These are phyloP conservation scores for Heloderma charlesbogerti DNA, from an alignment of 2,113 vertebrate genomes.

Conservation along the genomic window DNA sequence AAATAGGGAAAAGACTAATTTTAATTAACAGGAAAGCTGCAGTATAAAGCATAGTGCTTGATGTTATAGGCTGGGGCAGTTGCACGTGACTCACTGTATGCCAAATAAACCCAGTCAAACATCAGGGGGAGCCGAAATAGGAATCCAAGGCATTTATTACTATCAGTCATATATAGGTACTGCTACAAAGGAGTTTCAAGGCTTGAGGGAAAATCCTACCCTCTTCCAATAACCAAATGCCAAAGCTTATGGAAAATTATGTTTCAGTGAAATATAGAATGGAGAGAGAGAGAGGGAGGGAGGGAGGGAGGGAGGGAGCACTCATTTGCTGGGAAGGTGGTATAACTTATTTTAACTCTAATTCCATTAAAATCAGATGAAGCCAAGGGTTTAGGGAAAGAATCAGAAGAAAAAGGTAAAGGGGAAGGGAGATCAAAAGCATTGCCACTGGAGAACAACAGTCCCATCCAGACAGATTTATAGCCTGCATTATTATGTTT, in stretches of 20 bases:
- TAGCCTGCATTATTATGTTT: conserved; percentile 6
- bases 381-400: neutral
- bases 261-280: conserved; percentile 1
- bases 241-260: neutral
- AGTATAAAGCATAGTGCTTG: conserved; percentile 39
- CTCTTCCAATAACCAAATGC: neutral
- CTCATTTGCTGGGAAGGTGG: neutral
- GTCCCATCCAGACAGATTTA: conserved; percentile 33
- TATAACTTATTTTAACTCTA: neutral
- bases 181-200: neutral
- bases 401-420: neutral
- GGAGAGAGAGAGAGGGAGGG: neutral
- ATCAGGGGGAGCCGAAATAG: conserved; percentile 28
- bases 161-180: neutral
- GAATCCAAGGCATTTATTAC: neutral
- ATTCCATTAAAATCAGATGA: neutral
- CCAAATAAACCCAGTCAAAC: conserved; percentile 56
- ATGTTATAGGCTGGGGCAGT: conserved; percentile 39
- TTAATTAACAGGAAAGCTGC: conserved; percentile 43
- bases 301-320: neutral
- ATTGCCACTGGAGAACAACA: conserved; percentile 29
- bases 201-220: neutral
- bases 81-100: conserved; percentile 12
- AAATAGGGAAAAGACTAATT: neutral
- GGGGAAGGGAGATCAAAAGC: neutral